Percentiles rank a stretch among this genome's conserved stretches.
Conservation (phyloP, 2,113 vertebrate species). For the Lethenteron camtschaticum region DNA sequence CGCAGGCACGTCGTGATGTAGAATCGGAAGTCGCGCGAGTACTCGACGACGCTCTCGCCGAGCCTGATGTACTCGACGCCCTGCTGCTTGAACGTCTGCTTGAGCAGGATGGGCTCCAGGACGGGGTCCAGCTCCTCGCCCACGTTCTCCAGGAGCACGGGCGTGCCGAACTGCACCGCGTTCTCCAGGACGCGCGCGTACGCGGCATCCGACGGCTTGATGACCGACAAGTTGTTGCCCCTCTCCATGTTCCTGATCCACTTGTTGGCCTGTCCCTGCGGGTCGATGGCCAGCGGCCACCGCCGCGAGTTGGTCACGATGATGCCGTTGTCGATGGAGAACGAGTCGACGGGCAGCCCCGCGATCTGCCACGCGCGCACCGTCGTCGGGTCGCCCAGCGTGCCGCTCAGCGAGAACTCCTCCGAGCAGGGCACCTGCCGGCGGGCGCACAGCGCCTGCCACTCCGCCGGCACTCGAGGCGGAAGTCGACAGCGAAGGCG, state of each 20-base stretch:
- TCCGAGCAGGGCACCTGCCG: slow-evolving; percentile 42
- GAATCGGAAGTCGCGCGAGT: slow-evolving; percentile 46
- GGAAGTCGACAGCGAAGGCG: slow-evolving; percentile 60
- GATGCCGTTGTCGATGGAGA: slow-evolving; percentile 68
- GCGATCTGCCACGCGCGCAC: slow-evolving; percentile 65
- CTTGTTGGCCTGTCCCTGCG: slow-evolving; percentile 76
- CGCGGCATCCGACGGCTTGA: slow-evolving; percentile 48
- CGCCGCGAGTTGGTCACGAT: slow-evolving; percentile 63
- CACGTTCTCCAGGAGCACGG: slow-evolving; percentile 55
- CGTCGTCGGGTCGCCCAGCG: slow-evolving; percentile 46
- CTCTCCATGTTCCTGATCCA: slow-evolving; percentile 91
- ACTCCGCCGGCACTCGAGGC: slow-evolving; percentile 38
- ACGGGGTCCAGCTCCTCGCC: slow-evolving; percentile 66
- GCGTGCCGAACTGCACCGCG: slow-evolving; percentile 52
- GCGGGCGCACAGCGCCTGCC: slow-evolving; percentile 35
- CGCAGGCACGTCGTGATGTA: slow-evolving; percentile 72
- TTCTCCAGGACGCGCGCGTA: slow-evolving; percentile 53
- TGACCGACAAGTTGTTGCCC: slow-evolving; percentile 39
- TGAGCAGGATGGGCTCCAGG: slow-evolving; percentile 55
- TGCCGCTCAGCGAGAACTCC: slow-evolving; percentile 46
- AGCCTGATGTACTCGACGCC: slow-evolving; percentile 64
- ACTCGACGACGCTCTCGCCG: slow-evolving; percentile 68
- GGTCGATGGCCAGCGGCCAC: slow-evolving; percentile 79
- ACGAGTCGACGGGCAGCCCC: slow-evolving; percentile 57
- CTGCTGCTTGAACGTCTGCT: slow-evolving; percentile 64